Evolutionary conservation across 2,113 vertebrate species (phyloP), one percentile per base, ranked within the genome.

Genomic region (Isichthys henryi): DNA sequence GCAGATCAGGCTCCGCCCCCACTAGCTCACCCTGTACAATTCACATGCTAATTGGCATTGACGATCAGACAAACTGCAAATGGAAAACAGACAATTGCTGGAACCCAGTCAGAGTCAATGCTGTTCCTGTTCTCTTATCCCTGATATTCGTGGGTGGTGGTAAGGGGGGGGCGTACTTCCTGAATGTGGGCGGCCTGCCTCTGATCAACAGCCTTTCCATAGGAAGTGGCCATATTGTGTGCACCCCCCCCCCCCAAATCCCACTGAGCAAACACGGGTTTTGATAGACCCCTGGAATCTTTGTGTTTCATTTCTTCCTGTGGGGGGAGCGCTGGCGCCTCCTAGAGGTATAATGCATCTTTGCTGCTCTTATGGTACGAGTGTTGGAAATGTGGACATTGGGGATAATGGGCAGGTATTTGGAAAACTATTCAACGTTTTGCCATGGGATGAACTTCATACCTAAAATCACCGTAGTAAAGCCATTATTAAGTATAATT

Each of bases 31-130:
- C 31, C 8, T 88, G 58, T 88, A 83, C 74, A 82, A 90, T 90
- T 93, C 89, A 92, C 90, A 92, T 91, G 91, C 90, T 91, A 92
- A 92, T 58, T 45, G 15, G 31, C 74, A 80, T 8, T 43, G 74
- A 80, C 17, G 74, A 15, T 80, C 31, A 80, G 74, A 80, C 31
- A 43, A 66, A 23, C 19, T 11, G 82, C 66, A 74, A 70, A 53
- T 11, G 52, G 53, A 58, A 58, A 10, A 74, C n/a, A 88, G 48
- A 88, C 77, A 66, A 62, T 50, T 62, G 74, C 90, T 88, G 82
- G 53, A 48, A 80, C 74, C 31, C 74, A 80, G 31, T 39, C 74
- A 80, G 82, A 84, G 83, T 50, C 45, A 49, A 27, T 50, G n/a
- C 48, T 2, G 45, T 86, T 86, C 83, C 83, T 86, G 45, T 50